A percentile compares a stretch with the other conserved stretches of the same genome.
Conservation (phyloP, 1,140 invertebrate genomes). For the Formica selysi region DNA sequence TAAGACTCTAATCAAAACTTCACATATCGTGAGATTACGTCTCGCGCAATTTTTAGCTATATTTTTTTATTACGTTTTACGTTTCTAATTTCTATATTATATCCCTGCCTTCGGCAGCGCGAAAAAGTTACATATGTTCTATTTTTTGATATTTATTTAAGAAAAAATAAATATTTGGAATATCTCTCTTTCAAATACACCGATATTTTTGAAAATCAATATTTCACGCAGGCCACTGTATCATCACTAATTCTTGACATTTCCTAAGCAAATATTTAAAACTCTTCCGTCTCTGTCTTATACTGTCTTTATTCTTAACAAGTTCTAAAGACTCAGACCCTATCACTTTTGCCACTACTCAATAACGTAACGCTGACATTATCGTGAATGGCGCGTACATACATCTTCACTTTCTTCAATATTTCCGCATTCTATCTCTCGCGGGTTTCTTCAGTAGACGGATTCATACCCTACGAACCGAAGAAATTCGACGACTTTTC, state of each 20-base stretch:
- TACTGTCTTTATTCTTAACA: slow-evolving; percentile 32
- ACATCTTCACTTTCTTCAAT: slow-evolving; percentile 57
- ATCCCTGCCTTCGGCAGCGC: not conserved
- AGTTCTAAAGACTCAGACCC: slow-evolving; percentile 19
- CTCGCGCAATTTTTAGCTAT: not conserved
- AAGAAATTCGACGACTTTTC: slow-evolving; percentile 66
- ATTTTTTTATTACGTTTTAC: not conserved
- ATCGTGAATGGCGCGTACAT: slow-evolving; percentile 41
- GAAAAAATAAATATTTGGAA: slow-evolving; percentile 21
- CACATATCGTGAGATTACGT: slow-evolving; percentile 9
- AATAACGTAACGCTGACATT: slow-evolving; percentile 29
- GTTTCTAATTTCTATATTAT: not conserved
- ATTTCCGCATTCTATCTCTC: slow-evolving; percentile 54
- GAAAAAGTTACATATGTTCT: not conserved
- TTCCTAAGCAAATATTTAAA: slow-evolving; percentile 53
- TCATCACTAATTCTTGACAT: slow-evolving; percentile 52
- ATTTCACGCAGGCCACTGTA: slow-evolving; percentile 23
- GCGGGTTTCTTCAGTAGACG: slow-evolving; percentile 32
- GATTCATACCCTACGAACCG: slow-evolving; percentile 42
- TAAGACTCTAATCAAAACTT: slow-evolving; percentile 45
- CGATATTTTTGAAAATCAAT: slow-evolving; percentile 40
- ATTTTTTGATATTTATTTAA: slow-evolving; percentile 50
- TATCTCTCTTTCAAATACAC: slow-evolving; percentile 21
- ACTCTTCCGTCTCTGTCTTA: not conserved
- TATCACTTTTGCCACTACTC: slow-evolving; percentile 10